Conservation (phyloP, 2,888 invertebrate species). For the Deilephila elpenor region DNA sequence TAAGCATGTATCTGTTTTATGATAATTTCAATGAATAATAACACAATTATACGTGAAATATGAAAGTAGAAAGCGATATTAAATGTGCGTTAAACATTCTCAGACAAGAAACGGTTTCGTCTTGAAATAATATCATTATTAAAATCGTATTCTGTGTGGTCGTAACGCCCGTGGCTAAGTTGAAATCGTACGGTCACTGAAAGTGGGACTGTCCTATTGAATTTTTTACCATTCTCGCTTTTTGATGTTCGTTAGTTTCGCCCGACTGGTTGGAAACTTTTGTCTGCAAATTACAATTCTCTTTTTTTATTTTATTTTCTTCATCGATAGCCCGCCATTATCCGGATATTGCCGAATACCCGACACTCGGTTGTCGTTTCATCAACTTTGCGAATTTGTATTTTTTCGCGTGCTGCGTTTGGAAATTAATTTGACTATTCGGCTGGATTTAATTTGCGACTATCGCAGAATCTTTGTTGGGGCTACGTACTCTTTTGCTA, state of each 20-base stretch:
- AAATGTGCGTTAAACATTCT: constrained; percentile 4
- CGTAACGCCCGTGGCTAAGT: constrained; percentile 1
- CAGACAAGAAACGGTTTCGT: constrained; percentile 11
- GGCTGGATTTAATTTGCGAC: not conserved
- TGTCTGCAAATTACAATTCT: constrained; percentile 37
- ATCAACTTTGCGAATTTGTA: not conserved
- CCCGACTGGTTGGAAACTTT: constrained; percentile 38
- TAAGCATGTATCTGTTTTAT: constrained; percentile 4
- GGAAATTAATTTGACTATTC: not conserved
- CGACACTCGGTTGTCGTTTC: not conserved
- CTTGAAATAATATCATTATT: constrained; percentile 6
- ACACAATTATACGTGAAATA: constrained; percentile 16
- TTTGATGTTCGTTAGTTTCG: constrained; percentile 40
- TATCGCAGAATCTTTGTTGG: not conserved
- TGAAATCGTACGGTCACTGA: constrained; percentile 43
- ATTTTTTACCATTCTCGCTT: constrained; percentile 36
- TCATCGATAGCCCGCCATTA: constrained; percentile 8
- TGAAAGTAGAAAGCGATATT: constrained; percentile 22
- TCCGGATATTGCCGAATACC: constrained; percentile 14
- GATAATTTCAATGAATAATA: constrained; percentile 25
- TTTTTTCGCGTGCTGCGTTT: not conserved
- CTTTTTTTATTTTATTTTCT: not conserved
- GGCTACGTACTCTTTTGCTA: not conserved
- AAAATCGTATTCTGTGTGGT: not conserved
- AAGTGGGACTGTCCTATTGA: constrained; percentile 34